phyloP scores from a whole-genome alignment of 2,888 invertebrate species.

The Invenusta paracnida region DNA sequence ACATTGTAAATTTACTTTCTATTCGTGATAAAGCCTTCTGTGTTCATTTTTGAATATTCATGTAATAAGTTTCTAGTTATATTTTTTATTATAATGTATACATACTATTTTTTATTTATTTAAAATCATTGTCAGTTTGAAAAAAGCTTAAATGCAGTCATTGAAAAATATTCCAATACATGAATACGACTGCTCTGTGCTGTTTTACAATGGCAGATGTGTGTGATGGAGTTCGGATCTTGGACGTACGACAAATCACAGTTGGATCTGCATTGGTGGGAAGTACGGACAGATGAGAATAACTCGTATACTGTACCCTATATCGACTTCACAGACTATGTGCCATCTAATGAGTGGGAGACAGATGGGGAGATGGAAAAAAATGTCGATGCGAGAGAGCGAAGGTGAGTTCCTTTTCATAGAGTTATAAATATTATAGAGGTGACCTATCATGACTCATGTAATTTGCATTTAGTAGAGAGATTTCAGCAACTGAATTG shows the following conservation, averaged over 20 bases:
- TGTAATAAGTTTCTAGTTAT: too few species aligned
- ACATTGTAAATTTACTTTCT: too few species aligned
- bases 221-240: slow-evolving; percentile 47
- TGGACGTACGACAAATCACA: slow-evolving; percentile 47
- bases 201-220: slow-evolving; percentile 37
- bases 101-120: not conserved
- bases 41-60: too few species aligned
- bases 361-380: slow-evolving; percentile 35
- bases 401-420: slow-evolving; percentile 31
- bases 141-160: too few species aligned
- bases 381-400: not conserved
- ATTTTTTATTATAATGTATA: too few species aligned
- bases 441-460: too few species aligned
- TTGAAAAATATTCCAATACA: not conserved
- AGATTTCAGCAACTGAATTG: too few species aligned
- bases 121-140: not conserved
- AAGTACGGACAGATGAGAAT: not conserved
- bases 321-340: slow-evolving; percentile 41
- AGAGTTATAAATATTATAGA: too few species aligned
- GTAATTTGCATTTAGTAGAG: too few species aligned
- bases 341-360: slow-evolving; percentile 41
- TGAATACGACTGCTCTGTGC: too few species aligned
- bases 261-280: slow-evolving; percentile 39
- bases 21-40: too few species aligned
- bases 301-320: slow-evolving; percentile 35